Evolutionary conservation across 2,113 vertebrate genomes (phyloP).

Genomic region (Atherinomorus stipes): DNA sequence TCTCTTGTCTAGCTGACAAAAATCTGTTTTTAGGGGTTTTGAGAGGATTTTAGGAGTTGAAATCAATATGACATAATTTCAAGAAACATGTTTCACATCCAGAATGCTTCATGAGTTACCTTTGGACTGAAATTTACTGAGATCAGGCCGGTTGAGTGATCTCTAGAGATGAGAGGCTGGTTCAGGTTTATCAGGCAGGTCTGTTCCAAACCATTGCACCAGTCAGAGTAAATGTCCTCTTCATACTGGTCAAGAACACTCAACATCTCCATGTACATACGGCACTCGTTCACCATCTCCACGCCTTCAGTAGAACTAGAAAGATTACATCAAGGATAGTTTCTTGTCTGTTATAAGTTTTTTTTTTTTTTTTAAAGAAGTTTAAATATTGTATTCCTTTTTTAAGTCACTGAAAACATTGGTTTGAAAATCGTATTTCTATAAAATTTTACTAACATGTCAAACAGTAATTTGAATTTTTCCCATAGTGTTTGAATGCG

Average conservation of each 20-base stretch:
- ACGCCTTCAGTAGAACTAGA: conserved; percentile 72
- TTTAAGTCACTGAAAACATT: not conserved
- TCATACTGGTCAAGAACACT: conserved; percentile 82
- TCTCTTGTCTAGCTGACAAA: not conserved
- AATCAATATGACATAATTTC: not conserved
- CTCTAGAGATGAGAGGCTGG: conserved; percentile 80
- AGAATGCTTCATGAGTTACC: conserved; percentile 54
- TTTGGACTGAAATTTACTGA: conserved; percentile 87
- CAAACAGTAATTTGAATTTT: conserved; percentile 75
- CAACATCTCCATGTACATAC: conserved; percentile 83
- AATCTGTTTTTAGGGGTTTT: not conserved
- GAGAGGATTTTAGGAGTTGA: not conserved
- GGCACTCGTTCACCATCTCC: conserved; percentile 72
- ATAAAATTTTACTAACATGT: conserved; percentile 73
- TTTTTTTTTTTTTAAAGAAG: too few species aligned
- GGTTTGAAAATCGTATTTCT: not conserved
- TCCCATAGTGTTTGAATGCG: conserved; percentile 83
- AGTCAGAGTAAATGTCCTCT: conserved; percentile 79
- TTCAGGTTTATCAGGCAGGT: conserved; percentile 85
- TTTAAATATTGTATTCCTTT: too few species aligned
- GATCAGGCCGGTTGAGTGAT: conserved; percentile 77
- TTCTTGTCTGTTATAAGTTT: not conserved
- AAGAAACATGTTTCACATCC: not conserved
- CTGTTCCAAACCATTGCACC: conserved; percentile 80
- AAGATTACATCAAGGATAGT: not conserved